phyloP scores from a whole-genome alignment of 2,797 vertebrate genomes.

The Squalus acanthias region DNA sequence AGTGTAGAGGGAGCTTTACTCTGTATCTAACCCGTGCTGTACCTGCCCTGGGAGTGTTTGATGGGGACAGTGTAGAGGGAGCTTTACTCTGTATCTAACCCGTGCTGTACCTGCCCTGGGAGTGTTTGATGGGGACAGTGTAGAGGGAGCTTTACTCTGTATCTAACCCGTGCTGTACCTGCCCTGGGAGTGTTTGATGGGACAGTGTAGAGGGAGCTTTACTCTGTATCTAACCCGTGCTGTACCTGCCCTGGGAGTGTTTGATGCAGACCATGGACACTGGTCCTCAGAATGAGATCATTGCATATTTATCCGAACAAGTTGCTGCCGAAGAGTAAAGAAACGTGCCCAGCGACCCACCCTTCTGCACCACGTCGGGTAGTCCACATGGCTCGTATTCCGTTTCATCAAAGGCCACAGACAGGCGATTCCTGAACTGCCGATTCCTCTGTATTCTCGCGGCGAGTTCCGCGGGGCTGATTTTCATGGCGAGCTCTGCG shows the following conservation, averaged over 20 bases:
- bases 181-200: background rate
- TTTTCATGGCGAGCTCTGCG: constrained; percentile 60
- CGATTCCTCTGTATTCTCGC: constrained; percentile 60
- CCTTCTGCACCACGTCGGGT: constrained; percentile 75
- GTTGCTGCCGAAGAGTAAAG: background rate
- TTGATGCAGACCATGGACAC: no score
- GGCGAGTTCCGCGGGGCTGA: constrained; percentile 62
- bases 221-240: no score
- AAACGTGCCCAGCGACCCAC: constrained; percentile 47
- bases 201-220: no score
- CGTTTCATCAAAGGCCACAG: constrained; percentile 68
- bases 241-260: no score
- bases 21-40: no score
- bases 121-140: background rate
- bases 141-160: background rate
- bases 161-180: background rate
- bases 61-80: no score
- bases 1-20: no score
- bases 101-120: no score
- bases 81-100: no score
- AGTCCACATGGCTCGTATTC: constrained; percentile 75
- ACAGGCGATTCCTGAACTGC: constrained; percentile 54
- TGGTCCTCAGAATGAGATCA: no score
- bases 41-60: no score
- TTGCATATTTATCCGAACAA: no score